Evolutionary conservation across 2,113 vertebrate species (phyloP).

Genomic region (Microtus ochrogaster): DNA sequence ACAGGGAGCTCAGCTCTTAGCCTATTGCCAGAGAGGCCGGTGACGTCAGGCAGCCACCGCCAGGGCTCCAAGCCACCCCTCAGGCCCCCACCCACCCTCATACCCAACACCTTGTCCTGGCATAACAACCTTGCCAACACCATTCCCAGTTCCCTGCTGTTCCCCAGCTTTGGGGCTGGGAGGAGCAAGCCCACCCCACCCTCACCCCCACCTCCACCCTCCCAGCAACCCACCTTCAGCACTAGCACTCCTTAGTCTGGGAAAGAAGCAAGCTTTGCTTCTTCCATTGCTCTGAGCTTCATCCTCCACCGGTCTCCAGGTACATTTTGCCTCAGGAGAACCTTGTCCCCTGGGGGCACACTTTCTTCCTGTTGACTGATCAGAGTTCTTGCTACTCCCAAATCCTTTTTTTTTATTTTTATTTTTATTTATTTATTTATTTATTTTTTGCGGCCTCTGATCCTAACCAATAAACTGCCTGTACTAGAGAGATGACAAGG

Average conservation of each 20-base stretch:
- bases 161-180: background rate
- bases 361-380: background rate
- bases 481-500: background rate
- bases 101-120: constrained; percentile 58
- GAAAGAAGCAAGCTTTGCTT: background rate
- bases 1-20: constrained; percentile 83
- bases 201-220: background rate
- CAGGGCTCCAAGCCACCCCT: constrained; percentile 78
- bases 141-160: background rate
- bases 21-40: constrained; percentile 85
- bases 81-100: constrained; percentile 65
- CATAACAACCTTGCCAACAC: background rate
- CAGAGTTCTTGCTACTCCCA: background rate
- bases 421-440: too few relatives aligned
- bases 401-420: background rate
- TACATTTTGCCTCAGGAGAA: constrained; percentile 29
- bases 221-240: constrained; percentile 27
- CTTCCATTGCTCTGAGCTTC: background rate
- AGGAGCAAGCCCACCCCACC: background rate
- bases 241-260: background rate
- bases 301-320: background rate
- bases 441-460: background rate
- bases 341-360: background rate
- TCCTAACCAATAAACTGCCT: background rate
- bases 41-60: constrained; percentile 86